Percentiles rank a stretch among this genome's conserved stretches.
Evolutionary conservation across 2,888 invertebrate genomes (phyloP).

Genomic region (Temnothorax rugatulus): DNA sequence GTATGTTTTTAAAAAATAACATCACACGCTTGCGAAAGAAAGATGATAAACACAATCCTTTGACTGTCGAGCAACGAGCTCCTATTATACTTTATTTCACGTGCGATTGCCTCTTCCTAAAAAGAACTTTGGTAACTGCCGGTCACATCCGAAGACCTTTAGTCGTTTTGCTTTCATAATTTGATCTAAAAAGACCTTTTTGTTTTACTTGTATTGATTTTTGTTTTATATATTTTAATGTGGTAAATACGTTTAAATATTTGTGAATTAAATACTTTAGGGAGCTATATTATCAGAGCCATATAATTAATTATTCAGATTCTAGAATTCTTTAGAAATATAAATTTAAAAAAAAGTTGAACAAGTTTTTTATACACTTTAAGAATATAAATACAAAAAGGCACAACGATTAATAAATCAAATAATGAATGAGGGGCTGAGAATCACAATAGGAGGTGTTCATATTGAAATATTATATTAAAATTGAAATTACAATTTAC

Average conservation of each 20-base stretch:
- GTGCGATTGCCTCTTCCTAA: not conserved
- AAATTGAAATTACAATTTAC: too few species aligned
- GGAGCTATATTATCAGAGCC: too few species aligned
- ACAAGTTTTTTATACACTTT: not conserved
- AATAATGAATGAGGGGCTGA: too few species aligned
- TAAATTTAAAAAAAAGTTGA: not conserved
- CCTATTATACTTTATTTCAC: not conserved
- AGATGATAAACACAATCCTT: not conserved
- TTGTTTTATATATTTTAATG: not conserved
- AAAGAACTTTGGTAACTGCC: not conserved
- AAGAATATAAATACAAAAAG: too few species aligned
- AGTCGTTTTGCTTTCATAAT: not conserved
- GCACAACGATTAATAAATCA: too few species aligned
- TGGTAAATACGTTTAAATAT: not conserved
- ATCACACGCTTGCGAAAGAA: not conserved
- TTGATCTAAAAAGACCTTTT: too few species aligned
- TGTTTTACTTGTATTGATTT: not conserved
- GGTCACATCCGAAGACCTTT: not conserved
- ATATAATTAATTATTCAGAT: not conserved
- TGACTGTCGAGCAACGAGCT: not conserved
- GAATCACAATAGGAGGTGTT: too few species aligned
- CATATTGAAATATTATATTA: too few species aligned
- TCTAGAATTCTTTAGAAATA: not conserved
- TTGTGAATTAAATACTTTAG: not conserved
- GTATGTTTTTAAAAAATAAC: constrained; percentile 58